A percentile compares a stretch with the other conserved stretches of the same genome.
phyloP scores from a whole-genome alignment of 2,797 vertebrate species.

The Acanthurus tractus region DNA sequence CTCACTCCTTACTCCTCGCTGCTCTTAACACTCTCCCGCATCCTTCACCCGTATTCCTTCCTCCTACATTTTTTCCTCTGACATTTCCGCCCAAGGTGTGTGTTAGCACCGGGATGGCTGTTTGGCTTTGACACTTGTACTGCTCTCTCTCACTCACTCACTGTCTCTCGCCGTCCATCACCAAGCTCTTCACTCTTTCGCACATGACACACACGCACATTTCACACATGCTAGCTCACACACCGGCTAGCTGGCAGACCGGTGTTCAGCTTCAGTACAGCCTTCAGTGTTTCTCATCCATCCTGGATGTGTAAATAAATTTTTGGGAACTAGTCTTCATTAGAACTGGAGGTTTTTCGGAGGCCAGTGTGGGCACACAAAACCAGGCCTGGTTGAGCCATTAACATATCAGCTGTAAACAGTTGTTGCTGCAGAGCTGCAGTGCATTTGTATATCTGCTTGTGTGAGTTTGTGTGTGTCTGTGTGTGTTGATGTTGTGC shows the following conservation, averaged over 20 bases:
- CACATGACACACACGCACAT: slow-evolving; percentile 42
- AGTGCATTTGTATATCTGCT: slow-evolving; percentile 29
- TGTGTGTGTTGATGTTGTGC: slow-evolving; percentile 40
- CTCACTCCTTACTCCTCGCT: background rate
- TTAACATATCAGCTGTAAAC: slow-evolving; percentile 59
- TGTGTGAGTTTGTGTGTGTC: slow-evolving; percentile 7
- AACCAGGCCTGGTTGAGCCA: slow-evolving; percentile 26
- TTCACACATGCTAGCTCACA: slow-evolving; percentile 51
- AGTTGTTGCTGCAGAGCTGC: slow-evolving; percentile 41
- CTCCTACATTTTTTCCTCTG: slow-evolving; percentile 35
- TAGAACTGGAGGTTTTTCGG: slow-evolving; percentile 29
- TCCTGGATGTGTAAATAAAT: slow-evolving; percentile 38
- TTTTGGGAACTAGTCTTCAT: slow-evolving; percentile 50
- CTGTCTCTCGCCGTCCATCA: slow-evolving; percentile 30
- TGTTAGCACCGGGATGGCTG: slow-evolving; percentile 24
- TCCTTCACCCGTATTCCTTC: slow-evolving; percentile 13
- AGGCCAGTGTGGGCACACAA: slow-evolving; percentile 15
- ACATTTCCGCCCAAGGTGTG: slow-evolving; percentile 51
- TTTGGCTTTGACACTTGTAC: slow-evolving; percentile 44
- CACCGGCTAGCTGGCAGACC: slow-evolving; percentile 33
- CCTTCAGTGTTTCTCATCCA: slow-evolving; percentile 24
- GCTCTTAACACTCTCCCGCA: slow-evolving; percentile 35
- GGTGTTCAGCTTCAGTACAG: slow-evolving; percentile 54
- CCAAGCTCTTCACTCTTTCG: slow-evolving; percentile 17
- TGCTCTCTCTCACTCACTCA: slow-evolving; percentile 10